Percentiles rank a stretch among this genome's conserved stretches.
Conservation (phyloP, 2,113 vertebrate genomes). For the Cynoglossus semilaevis region DNA sequence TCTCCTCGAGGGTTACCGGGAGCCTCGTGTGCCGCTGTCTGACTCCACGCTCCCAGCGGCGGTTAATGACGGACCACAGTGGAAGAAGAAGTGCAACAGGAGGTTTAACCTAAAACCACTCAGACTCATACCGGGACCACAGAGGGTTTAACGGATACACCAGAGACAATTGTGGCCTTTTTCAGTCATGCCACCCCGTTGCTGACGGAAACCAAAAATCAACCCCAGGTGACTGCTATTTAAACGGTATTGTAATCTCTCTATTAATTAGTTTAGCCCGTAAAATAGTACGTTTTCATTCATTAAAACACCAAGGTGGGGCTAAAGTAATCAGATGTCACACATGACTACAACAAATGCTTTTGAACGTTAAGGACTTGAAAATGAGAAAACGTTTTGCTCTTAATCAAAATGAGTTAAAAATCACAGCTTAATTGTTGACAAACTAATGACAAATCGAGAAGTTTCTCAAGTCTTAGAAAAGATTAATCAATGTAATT, state of each 20-base stretch:
- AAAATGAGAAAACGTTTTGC: too few relatives aligned
- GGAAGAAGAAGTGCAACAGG: slow-evolving; percentile 47
- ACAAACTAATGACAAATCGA: too few relatives aligned
- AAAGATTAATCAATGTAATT: too few relatives aligned
- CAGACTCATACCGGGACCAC: not conserved
- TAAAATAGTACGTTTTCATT: too few relatives aligned
- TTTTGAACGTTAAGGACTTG: too few relatives aligned
- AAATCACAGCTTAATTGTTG: too few relatives aligned
- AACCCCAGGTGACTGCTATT: slow-evolving; percentile 30
- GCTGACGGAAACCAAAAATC: not conserved
- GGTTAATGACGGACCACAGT: not conserved
- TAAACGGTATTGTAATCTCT: slow-evolving; percentile 20
- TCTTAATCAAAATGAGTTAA: too few relatives aligned
- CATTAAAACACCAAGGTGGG: too few relatives aligned
- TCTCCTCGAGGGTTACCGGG: too few relatives aligned
- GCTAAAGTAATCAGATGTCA: too few relatives aligned
- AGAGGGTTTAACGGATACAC: slow-evolving; percentile 4
- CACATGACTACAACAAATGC: too few relatives aligned
- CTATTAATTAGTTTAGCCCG: not conserved
- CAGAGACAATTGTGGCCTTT: not conserved
- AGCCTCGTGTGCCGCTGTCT: slow-evolving; percentile 12
- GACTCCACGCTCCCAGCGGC: slow-evolving; percentile 5
- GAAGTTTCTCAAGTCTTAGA: too few relatives aligned
- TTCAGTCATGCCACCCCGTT: not conserved
- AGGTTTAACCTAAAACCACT: slow-evolving; percentile 4